phyloP scores from a whole-genome alignment of 1,140 invertebrate species.

The Drosophila auraria region DNA sequence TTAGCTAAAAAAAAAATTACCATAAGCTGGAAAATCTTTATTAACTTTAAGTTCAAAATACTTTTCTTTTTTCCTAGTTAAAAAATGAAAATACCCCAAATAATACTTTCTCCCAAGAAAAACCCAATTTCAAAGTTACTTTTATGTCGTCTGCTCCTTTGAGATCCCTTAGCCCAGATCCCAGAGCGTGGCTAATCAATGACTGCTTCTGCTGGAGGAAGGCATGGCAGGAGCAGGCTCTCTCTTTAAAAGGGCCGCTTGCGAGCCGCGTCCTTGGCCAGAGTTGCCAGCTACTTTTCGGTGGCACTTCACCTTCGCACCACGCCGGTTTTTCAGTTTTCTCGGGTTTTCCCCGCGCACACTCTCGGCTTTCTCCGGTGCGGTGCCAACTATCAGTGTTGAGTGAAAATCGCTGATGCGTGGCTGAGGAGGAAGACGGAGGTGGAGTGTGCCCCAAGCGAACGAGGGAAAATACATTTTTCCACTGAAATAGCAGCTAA shows the following conservation, averaged over 20 bases:
- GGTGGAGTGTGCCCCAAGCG: slow-evolving; percentile 30
- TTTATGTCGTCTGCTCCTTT: slow-evolving; percentile 21
- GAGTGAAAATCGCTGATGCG: slow-evolving; percentile 80
- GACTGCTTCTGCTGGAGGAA: slow-evolving; percentile 37
- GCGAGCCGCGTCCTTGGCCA: slow-evolving; percentile 30
- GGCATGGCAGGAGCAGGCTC: slow-evolving; percentile 6
- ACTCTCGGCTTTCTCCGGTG: slow-evolving; percentile 27
- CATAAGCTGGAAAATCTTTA: no score
- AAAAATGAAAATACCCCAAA: slow-evolving; percentile 10
- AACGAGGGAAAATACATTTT: slow-evolving; percentile 65
- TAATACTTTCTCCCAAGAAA: neutral
- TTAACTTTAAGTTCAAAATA: neutral
- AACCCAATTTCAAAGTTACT: slow-evolving; percentile 9
- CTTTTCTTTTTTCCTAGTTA: neutral
- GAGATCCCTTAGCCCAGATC: slow-evolving; percentile 12
- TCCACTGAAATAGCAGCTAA: slow-evolving; percentile 68
- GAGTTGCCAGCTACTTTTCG: slow-evolving; percentile 53
- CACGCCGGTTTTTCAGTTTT: slow-evolving; percentile 22
- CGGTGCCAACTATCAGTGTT: slow-evolving; percentile 71
- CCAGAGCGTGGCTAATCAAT: slow-evolving; percentile 68
- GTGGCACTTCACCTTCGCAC: slow-evolving; percentile 42
- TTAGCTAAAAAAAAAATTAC: no score
- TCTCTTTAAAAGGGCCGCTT: slow-evolving; percentile 6
- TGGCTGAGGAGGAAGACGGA: slow-evolving; percentile 9
- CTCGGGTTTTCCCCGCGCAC: slow-evolving; percentile 14